These are phyloP conservation scores for Coboldia fuscipes DNA, from an alignment of 1,140 invertebrate species.

Conservation along the genomic window DNA sequence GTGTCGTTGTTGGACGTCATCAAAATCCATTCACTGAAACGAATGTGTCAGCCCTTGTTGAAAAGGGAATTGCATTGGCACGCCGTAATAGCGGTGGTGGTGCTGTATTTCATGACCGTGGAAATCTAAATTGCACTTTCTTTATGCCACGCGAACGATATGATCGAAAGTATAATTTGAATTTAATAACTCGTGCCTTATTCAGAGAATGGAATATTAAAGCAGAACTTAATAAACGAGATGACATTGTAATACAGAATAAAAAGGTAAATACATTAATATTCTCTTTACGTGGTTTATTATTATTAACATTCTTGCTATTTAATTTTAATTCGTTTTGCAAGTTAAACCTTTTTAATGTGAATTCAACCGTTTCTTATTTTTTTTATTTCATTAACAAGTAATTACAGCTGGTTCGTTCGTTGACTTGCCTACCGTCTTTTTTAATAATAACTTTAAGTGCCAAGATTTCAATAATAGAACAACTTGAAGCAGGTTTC, in stretches of 20 bases:
- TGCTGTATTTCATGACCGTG: constrained; percentile 86
- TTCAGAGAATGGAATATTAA: constrained; percentile 57
- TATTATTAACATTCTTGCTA: no score
- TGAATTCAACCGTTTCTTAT: no score
- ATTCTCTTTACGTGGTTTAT: no score
- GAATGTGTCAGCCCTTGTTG: constrained; percentile 39
- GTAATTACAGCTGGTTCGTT: no score
- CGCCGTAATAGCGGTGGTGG: constrained; percentile 90
- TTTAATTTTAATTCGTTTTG: no score
- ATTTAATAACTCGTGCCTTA: constrained; percentile 59
- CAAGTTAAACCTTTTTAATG: no score
- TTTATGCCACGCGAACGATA: constrained; percentile 59
- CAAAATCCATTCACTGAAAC: constrained; percentile 94
- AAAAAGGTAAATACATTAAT: constrained; percentile 29
- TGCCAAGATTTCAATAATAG: no score
- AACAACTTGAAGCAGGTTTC: no score
- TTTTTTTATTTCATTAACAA: no score
- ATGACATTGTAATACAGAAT: constrained; percentile 63
- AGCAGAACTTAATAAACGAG: constrained; percentile 46
- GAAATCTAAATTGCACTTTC: constrained; percentile 85
- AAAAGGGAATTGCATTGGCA: constrained; percentile 46
- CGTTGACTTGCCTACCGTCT: no score
- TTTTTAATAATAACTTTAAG: no score
- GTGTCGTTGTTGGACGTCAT: constrained; percentile 87
- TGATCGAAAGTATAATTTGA: constrained; percentile 63